Base-by-base conservation (phyloP, 2,113 vertebrate genomes). In the Dicaeum eximium region DNA sequence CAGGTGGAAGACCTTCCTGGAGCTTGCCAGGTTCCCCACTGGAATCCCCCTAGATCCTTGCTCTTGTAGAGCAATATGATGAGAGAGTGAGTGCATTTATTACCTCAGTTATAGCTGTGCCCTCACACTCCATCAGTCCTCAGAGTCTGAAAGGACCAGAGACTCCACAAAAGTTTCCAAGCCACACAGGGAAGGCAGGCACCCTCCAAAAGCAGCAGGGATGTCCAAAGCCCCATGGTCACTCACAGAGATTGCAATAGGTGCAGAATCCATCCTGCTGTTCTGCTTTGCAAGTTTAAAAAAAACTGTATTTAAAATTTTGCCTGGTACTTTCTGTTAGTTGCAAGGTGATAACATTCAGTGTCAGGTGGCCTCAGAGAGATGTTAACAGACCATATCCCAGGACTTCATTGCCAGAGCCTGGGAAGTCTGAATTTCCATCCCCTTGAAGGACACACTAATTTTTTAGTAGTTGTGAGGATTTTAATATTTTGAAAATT, bases 201-300 rank as follows among this genome's bases (percentile, higher is more conserved):
- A 35, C 0, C 2, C 35, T 54, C 15, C 37, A 11, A 71, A 35
- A 47, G 21, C 47, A 56, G 33, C 0, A 0, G 16, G 61, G 15
- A 5, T 65, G 10, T 64, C 69, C 51, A 58, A 51, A 90, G 28
- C 4, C 47, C 61, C 6, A 4, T 30, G 62, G 12, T 5, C 1
- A 1, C 30, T 67, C 57, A 47, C 30, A 67, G 60, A 58, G 11
- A 27, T 8, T 8, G 16, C 0, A 6, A 25, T 13, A 77, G 35
- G 35, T 5, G 4, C 17, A 48, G 48, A 67, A 77, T 50, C 53
- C 53, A 28, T 72, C 38, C 14, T 65, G 11, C 11, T n/a, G 3
- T 23, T 93, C 56, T 80, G 37, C 18, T 83, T 60, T 73, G 28
- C n/a, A 60, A n/a, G 21, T 50, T 50, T 40, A 62, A 70, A 93